A percentile compares a stretch with the other conserved stretches of the same genome.
phyloP scores from a whole-genome alignment of 2,888 invertebrate genomes.

The Nephrotoma appendiculata region DNA sequence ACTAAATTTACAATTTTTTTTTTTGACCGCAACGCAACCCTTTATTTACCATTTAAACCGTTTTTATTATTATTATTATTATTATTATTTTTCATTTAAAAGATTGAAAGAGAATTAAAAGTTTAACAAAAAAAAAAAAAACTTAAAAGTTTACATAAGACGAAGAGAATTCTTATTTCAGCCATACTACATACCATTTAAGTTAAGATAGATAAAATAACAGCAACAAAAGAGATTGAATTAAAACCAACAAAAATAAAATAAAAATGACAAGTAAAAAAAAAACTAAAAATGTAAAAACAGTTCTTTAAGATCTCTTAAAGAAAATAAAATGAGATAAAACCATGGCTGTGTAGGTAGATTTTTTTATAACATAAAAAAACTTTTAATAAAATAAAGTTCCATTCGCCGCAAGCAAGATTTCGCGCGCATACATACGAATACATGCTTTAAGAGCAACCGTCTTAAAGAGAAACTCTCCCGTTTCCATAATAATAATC shows the following conservation, averaged over 20 bases:
- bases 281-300: background rate
- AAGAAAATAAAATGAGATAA: background rate
- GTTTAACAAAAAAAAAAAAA: background rate
- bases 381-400: background rate
- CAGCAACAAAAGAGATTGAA: background rate
- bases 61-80: background rate
- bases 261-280: background rate
- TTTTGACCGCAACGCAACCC: background rate
- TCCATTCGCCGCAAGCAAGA: background rate
- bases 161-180: background rate
- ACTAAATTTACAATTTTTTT: background rate
- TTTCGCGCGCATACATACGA: background rate
- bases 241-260: background rate
- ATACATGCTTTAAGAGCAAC: background rate
- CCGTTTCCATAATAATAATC: background rate
- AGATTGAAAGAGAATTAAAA: background rate
- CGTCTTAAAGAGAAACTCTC: background rate
- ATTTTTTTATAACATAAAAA: background rate
- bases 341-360: background rate
- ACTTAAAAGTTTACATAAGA: background rate
- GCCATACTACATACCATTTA: background rate
- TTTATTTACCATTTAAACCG: background rate
- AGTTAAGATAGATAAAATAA: background rate
- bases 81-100: background rate
- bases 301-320: background rate